Base-by-base conservation (phyloP, 2,113 vertebrate genomes). In the Lathamus discolor region DNA sequence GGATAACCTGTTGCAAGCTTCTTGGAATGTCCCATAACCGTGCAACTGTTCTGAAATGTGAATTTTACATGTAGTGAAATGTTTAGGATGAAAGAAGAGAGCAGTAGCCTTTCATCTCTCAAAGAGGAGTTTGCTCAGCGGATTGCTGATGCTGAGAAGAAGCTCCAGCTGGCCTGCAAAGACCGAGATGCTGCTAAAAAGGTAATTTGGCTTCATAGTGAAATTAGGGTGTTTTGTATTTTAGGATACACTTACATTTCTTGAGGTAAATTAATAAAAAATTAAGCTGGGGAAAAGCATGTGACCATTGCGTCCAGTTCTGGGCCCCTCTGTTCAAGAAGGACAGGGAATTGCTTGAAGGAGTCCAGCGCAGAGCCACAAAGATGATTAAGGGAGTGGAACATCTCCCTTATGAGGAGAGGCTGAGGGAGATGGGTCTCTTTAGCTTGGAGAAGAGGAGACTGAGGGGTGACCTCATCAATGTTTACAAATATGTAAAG, bases 101-200 rank as follows among this genome's bases (percentile, higher is more conserved):
- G 98, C 97, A 99, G 97, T 91, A 98, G 98, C 55, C 98, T 99
- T 96, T 98, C 99, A 83, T 99, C 99, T 93, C 98, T 99, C 43
- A 99, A 99, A 96, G 99, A 99, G 43, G 99, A 99, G 94, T 99
- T 99, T 97, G 99, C 99, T 41, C 99, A 99, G 95, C 98, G 99
- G 84, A 99, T 99, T 83, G 99, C 99, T 8, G 99, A 99, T 92
- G 97, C 99, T 48, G 99, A 99, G 95, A 99, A 98, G 96, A 99
- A 99, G 95, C 99, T 98, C 83, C 99, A 99, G 49, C 86, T 99
- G 41, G 99, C 99, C 87, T 99, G 99, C 97, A 99, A 99, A 96
- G 99, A 99, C 88, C 98, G 99, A 93, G 99, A 99, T 97, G 98
- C 99, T 41, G 98, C 99, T 93, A 99, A 99, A 97, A 99, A 99